phyloP scores from a whole-genome alignment of 2,888 invertebrate species.

The Amblyjoppa proteus region DNA sequence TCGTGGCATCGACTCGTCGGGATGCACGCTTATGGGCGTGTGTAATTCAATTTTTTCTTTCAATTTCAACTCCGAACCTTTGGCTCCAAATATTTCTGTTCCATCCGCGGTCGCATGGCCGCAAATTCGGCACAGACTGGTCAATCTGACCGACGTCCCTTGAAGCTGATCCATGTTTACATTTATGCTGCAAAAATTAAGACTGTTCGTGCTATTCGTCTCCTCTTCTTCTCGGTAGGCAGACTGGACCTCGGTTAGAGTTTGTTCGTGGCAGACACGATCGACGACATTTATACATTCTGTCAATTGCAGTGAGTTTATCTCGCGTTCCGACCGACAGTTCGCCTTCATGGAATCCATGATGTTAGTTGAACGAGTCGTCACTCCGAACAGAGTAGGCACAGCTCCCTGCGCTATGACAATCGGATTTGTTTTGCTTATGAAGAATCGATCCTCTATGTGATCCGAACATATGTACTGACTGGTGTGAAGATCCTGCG shows the following conservation, averaged over 20 bases:
- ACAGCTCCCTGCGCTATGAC: slow-evolving; percentile 72
- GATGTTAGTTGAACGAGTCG: background rate
- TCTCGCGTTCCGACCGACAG: slow-evolving; percentile 31
- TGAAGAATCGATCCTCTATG: slow-evolving; percentile 75
- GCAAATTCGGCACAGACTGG: slow-evolving; percentile 77
- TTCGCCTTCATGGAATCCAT: slow-evolving; percentile 35
- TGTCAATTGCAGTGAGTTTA: slow-evolving; percentile 41
- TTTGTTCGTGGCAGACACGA: slow-evolving; percentile 11
- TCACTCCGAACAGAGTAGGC: slow-evolving; percentile 70
- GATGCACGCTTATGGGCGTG: slow-evolving; percentile 75
- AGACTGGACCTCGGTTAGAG: slow-evolving; percentile 2
- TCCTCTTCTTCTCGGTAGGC: slow-evolving; percentile 62
- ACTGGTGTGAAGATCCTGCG: slow-evolving; percentile 73
- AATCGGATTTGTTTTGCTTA: slow-evolving; percentile 72
- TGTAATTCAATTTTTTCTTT: slow-evolving; percentile 78
- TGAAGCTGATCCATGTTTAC: slow-evolving; percentile 71
- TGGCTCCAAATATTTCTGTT: slow-evolving; percentile 75
- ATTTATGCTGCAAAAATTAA: slow-evolving; percentile 67
- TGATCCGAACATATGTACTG: slow-evolving; percentile 76
- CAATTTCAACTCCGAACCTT: slow-evolving; percentile 73
- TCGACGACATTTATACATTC: slow-evolving; percentile 45
- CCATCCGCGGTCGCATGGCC: slow-evolving; percentile 71
- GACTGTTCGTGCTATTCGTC: slow-evolving; percentile 48
- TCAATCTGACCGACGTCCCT: slow-evolving; percentile 68
- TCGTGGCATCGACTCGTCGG: slow-evolving; percentile 74